Evolutionary conservation across 2,888 invertebrate species (phyloP), one percentile per base, ranked within the genome.

Genomic region (Caenorhabditis sulstoni): DNA sequence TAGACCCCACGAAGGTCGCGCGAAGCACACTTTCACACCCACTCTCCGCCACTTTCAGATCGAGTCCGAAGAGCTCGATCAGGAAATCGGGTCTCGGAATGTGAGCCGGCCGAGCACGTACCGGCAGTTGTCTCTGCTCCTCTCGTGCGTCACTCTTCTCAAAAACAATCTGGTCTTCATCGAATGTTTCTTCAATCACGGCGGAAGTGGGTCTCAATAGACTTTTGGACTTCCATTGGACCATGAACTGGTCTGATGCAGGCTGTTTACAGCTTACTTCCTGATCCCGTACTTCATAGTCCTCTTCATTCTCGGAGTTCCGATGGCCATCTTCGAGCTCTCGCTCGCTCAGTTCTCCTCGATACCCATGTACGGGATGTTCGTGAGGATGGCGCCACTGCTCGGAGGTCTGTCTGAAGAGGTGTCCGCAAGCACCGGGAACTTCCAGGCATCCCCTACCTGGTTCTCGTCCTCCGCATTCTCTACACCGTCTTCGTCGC

Each of bases 261-360:
- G n/a, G n/a, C n/a, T 14, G 3, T 52, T 37, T 49, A 4, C 66
- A 67, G 75, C 62, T 4, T 67, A 35, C 20, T 77, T 77, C 39
- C 37, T 68, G 8, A 50, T 77, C 14, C 77, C 77, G 14, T 77
- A 77, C 44, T 77, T 70, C 20, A 47, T 65, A 7, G 35, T 70
- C 5, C 29, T 70, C 7, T 70, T 77, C 23, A 16, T 57, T 57
- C 18, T 77, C 18, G 77, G 67, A 16, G 70, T 77, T 23, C 77
- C 77, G 0, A 77, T 77, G 77, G 77, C 77, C 0, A 50, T 77
- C 14, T 70, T 77, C n/a, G 77, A 77, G 20, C 45, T 77, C 11
- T 55, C 77, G 4, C n/a, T 77, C 7, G 68, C 77, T 12, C 77
- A 77, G 52, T 77, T 58, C 29, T 49, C 77, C 3, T 77, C 77